A percentile compares a stretch with the other conserved stretches of the same genome.
phyloP scores from a whole-genome alignment of 2,797 vertebrate species.

The Antrozous pallidus region DNA sequence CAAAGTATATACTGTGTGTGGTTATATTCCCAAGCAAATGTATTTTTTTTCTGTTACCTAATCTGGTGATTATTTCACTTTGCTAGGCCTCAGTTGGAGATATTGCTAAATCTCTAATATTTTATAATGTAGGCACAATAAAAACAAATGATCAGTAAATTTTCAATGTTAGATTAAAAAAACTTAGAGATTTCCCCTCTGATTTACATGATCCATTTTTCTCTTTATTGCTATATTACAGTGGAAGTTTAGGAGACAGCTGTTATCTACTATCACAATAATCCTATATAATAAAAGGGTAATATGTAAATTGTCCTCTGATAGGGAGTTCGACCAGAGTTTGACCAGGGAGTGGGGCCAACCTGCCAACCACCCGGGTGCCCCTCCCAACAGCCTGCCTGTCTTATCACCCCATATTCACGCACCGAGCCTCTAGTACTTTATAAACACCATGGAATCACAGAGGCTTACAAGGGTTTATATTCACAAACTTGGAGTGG shows the following conservation, averaged over 20 bases:
- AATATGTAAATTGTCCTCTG: too few species aligned
- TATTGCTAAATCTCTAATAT: neutral
- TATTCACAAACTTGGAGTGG: neutral
- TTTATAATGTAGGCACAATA: neutral
- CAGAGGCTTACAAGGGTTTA: neutral
- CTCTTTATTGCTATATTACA: neutral
- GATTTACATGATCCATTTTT: neutral
- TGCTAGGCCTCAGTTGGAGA: neutral
- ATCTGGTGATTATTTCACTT: neutral
- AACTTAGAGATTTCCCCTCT: neutral
- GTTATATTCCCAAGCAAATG: neutral
- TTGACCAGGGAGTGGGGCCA: too few species aligned
- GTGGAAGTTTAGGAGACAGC: neutral
- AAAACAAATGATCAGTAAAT: neutral
- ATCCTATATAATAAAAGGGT: neutral
- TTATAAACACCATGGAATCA: constrained; percentile 3
- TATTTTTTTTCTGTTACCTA: neutral
- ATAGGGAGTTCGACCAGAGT: too few species aligned
- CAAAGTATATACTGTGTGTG: neutral
- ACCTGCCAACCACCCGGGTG: too few species aligned
- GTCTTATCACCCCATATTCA: accelerated
- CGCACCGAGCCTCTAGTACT: neutral
- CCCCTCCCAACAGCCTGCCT: too few species aligned
- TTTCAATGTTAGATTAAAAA: neutral
- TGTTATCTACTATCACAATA: neutral